Evolutionary conservation across 2,797 vertebrate genomes (phyloP), one percentile per base, ranked within the genome.

Genomic region (Microctenopoma stevenorrisi): DNA sequence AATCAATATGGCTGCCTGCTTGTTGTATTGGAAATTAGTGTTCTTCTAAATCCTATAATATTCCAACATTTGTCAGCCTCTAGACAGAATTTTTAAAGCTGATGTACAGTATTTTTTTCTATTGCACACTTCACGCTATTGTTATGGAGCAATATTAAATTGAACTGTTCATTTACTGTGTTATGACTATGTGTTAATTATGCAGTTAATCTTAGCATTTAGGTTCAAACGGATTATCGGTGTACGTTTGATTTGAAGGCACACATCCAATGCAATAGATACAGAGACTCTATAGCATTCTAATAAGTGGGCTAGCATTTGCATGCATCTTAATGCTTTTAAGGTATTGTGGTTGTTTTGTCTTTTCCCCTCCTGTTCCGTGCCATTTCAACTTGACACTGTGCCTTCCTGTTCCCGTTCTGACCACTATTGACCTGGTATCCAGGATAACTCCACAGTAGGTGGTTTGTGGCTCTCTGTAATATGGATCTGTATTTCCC

Each of bases 401-500:
- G 91, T 94, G 93, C 92, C 91, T 94, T 93, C 88, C 88, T 89
- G 82, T 82, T 79, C 83, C 80, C 74, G 56, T 88, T 90, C 86
- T 88, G 81, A 91, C 90, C 86, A 89, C 84, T 88, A 84, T 86
- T 89, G 85, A 89, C 92, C 94, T 94, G 93, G 93, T 92, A 94
- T 94, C 93, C 92, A 93, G 93, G 93, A 89, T 76, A 74, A 88
- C 75, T 73, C 86, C 84, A 83, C 84, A 86, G 73, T 82, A 79
- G 87, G 85, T 91, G 87, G 88, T 85, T 84, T 75, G 76, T 92
- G 81, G 81, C 88, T 91, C 83, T 82, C 78, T 81, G 80, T 89
- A 86, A 87, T 82, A 86, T 87, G 72, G 71, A 59, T 78, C 66
- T 55, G 73, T 89, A 72, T 85, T 55, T 87, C 73, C 82, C 74